phyloP scores from a whole-genome alignment of 2,113 vertebrate genomes.

The Rutilus rutilus region DNA sequence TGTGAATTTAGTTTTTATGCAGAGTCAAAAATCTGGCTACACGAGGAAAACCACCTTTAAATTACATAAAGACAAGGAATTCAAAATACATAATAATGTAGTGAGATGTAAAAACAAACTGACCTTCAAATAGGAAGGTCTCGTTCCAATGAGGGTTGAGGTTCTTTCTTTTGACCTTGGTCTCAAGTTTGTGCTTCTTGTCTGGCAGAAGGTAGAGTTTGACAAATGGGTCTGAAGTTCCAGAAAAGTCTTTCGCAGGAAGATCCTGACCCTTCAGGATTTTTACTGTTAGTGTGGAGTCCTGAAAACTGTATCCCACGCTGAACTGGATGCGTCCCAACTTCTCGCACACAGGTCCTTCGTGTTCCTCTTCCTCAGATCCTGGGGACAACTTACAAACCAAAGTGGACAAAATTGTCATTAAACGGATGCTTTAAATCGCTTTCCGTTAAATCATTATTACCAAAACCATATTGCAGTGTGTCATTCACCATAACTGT shows the following conservation, averaged over 20 bases:
- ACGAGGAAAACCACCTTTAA: background rate
- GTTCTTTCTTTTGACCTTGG: conserved; percentile 96
- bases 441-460: background rate
- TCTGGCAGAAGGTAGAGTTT: conserved; percentile 98
- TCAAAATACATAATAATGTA: background rate
- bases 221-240: conserved; percentile 97
- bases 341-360: conserved; percentile 82
- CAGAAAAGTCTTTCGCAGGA: conserved; percentile 97
- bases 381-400: conserved; percentile 82
- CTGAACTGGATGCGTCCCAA: conserved; percentile 94
- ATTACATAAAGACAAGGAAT: background rate
- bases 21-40: background rate
- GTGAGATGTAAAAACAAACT: background rate
- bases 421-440: background rate
- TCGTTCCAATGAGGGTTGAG: conserved; percentile 95
- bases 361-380: conserved; percentile 86
- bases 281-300: conserved; percentile 87
- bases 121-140: conserved; percentile 87
- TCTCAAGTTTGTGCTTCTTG: conserved; percentile 98
- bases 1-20: too few relatives aligned
- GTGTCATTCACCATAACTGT: background rate
- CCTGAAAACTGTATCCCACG: conserved; percentile 95
- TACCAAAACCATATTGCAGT: background rate
- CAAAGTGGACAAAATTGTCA: background rate
- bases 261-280: conserved; percentile 93